phyloP scores from a whole-genome alignment of 2,113 vertebrate species.

The Himantopus leucocephalus region DNA sequence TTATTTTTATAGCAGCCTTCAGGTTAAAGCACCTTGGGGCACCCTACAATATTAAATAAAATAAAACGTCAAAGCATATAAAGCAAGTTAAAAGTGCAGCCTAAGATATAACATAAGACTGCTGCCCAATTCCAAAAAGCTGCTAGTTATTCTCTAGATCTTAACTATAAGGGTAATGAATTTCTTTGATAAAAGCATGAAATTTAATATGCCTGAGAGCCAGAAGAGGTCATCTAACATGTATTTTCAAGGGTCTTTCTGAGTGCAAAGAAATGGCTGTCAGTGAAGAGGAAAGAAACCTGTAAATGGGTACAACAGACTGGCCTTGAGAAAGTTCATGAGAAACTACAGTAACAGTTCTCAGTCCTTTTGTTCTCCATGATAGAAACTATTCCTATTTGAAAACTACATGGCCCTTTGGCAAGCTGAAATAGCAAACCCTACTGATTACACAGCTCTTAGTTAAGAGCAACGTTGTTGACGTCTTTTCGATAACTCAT shows the following conservation, averaged over 20 bases:
- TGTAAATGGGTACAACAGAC: neutral
- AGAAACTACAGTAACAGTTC: neutral
- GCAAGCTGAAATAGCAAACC: neutral
- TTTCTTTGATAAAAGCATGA: neutral
- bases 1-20: slow-evolving; percentile 12
- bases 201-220: neutral
- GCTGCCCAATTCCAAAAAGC: neutral
- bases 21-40: neutral
- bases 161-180: neutral
- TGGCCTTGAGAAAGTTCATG: neutral
- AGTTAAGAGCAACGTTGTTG: neutral
- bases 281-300: neutral
- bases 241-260: neutral
- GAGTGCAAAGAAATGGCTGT: neutral
- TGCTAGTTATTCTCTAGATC: neutral
- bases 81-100: neutral
- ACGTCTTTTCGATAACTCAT: neutral
- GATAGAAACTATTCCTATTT: neutral
- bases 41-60: slow-evolving; percentile 16
- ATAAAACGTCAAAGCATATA: slow-evolving; percentile 12
- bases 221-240: neutral
- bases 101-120: neutral
- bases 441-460: neutral
- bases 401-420: neutral
- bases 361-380: neutral